Base-by-base conservation (phyloP, 2,888 invertebrate species). In the Bimastos eiseni region DNA sequence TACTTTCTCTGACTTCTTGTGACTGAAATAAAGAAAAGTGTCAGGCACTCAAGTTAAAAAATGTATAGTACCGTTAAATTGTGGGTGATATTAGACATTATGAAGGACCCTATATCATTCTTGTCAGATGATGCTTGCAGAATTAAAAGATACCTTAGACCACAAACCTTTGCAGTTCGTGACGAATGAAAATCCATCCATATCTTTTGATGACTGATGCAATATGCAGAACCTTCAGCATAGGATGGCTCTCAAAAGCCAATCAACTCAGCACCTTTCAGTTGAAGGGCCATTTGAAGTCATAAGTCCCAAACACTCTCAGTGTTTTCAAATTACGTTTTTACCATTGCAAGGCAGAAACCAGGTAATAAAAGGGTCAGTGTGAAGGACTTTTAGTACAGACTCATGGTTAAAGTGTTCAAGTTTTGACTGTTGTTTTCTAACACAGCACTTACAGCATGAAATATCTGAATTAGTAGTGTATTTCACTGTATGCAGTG, bases 51-150 rank as follows among this genome's bases (percentile, higher is more conserved):
- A 55, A 11, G 24, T 55, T 55, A 2, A 70, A 4, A 19, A 17
- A 15, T 49, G 19, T 49, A 21, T 17, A 49, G 4, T 19, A 49
- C 49, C 70, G 8, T 70, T n/a, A 70, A n/a, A 70, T 70, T 70
- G 70, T n/a, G n/a, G 70, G n/a, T n/a, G 70, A 70, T n/a, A 1
- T n/a, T 5, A 70, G 70, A 70, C 8, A n/a, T 70, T 70, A 70
- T 70, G 70, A 70, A 30, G 70, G n/a, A 70, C n/a, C 8, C 70
- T 70, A n/a, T 70, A n/a, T 70, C 70, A 70, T n/a, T 70, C n/a
- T 70, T 70, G 70, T n/a, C n/a, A n/a, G 70, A 70, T 70, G 70
- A 70, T 70, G n/a, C n/a, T 70, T n/a, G 70, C n/a, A n/a, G 70
- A 70, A 70, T n/a, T 70, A n/a, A n/a, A n/a, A 8, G 17, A 30